Conservation (phyloP, 1,140 invertebrate species). For the Schmidtea mediterranea region DNA sequence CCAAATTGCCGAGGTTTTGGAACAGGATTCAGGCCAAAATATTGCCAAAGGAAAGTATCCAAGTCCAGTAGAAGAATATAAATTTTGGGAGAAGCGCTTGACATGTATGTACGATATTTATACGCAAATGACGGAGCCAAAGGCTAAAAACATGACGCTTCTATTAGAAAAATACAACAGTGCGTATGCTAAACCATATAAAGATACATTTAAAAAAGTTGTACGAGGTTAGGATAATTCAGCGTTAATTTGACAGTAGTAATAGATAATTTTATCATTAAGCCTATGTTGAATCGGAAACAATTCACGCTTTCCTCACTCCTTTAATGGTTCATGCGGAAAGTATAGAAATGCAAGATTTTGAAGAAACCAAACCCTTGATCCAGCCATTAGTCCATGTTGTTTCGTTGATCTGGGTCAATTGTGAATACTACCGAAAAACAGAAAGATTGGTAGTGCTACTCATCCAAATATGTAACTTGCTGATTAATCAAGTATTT, state of each 20-base stretch:
- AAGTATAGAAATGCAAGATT: constrained; percentile 11
- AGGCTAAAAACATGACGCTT: constrained; percentile 58
- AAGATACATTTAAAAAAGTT: constrained; percentile 31
- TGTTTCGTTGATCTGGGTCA: constrained; percentile 51
- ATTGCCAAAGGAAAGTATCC: constrained; percentile 54
- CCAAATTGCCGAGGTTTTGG: constrained; percentile 64
- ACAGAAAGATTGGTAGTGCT: constrained; percentile 61
- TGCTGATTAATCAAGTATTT: constrained; percentile 41
- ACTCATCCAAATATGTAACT: constrained; percentile 59
- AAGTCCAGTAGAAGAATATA: constrained; percentile 44
- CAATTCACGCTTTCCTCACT: no score
- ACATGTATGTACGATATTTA: constrained; percentile 59
- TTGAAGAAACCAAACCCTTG: constrained; percentile 16
- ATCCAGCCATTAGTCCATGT: constrained; percentile 32
- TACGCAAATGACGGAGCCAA: constrained; percentile 35
- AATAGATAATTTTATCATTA: no score
- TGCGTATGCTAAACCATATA: constrained; percentile 70
- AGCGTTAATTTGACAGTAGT: no score
- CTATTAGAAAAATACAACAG: constrained; percentile 62
- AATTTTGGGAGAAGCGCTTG: constrained; percentile 49
- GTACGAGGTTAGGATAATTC: constrained; percentile 24
- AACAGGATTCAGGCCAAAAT: constrained; percentile 50
- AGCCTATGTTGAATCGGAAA: no score
- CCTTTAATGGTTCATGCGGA: no score
- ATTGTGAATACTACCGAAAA: constrained; percentile 60